A percentile compares a stretch with the other conserved stretches of the same genome.
These are phyloP conservation scores for Misgurnus anguillicaudatus DNA, from an alignment of 2,113 vertebrate genomes.

Conservation along the genomic window DNA sequence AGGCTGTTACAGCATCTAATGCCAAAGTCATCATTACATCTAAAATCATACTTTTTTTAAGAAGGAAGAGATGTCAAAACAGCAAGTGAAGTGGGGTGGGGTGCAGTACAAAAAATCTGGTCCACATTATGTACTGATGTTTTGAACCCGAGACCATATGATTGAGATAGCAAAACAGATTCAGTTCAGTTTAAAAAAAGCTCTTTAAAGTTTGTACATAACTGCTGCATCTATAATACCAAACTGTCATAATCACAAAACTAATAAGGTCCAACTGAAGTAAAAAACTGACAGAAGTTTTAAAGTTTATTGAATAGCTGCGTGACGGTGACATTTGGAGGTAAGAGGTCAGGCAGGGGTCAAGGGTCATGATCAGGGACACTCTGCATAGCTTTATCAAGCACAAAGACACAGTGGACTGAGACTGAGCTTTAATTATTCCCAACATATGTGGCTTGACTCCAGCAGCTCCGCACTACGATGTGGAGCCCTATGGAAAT, in stretches of 20 bases:
- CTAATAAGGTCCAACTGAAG: conserved; percentile 11
- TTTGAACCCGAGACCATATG: neutral
- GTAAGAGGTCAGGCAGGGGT: conserved; percentile 31
- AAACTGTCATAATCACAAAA: conserved; percentile 17
- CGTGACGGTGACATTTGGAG: neutral
- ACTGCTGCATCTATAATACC: conserved; percentile 16
- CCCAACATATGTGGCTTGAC: conserved; percentile 32
- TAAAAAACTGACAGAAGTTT: conserved; percentile 32
- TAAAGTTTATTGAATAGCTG: conserved; percentile 24
- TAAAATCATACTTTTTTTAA: neutral
- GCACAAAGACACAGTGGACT: neutral
- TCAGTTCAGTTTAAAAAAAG: neutral
- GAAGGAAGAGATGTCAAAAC: neutral
- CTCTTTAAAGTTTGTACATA: neutral
- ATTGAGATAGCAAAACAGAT: neutral
- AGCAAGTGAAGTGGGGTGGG: neutral
- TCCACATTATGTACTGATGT: neutral
- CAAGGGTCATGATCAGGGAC: conserved; percentile 47
- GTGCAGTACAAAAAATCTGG: neutral
- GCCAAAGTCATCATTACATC: neutral
- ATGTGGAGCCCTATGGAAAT: conserved; percentile 51
- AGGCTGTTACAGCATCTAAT: conserved; percentile 17
- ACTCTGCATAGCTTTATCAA: conserved; percentile 43
- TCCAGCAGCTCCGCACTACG: conserved; percentile 35
- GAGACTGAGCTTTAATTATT: conserved; percentile 25